Base-by-base conservation (phyloP, 2,113 vertebrate species). In the Daboia siamensis region DNA sequence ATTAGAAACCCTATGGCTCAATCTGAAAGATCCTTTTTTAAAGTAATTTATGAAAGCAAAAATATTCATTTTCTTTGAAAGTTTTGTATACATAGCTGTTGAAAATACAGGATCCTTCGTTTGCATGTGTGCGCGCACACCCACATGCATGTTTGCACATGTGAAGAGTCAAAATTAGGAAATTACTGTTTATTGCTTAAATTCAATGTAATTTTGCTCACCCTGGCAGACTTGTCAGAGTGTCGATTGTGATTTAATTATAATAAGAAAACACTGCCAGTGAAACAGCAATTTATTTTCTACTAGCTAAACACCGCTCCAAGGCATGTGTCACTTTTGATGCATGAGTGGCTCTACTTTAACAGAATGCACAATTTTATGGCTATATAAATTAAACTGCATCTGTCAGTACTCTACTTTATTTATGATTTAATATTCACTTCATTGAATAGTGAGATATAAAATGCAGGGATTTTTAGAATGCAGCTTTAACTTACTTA, bases 381-480 rank as follows among this genome's bases (percentile, higher is more conserved):
- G 55, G 90, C 15, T 87, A 94, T 55, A 93, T 91, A 94, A 93
- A 95, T 91, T 90, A 90, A 92, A 89, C 90, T 26, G 51, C 87
- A 90, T 29, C 33, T 24, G 85, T 39, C 74, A 80, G 29, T 74
- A 10, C 5, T 48, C 89, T 92, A 86, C 86, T 91, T 92, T 93
- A 95, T 90, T 89, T 93, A 90, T 57, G 93, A 91, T 91, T 93
- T 93, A 93, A 93, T 93, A 93, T 94, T 94, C 57, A 95, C 88
- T 52, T 88, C 59, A 92, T 48, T 85, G 90, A 94, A 26, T 26
- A 94, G 86, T 8, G 54, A 96, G 61, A 92, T 92, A 93, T 93
- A 51, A 89, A 88, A 89, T 92, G 55, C 15, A 94, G 85, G 57
- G 59, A 87, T 52, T 88, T 69, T 56, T 90, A 90, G 88, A 86